phyloP scores from a whole-genome alignment of 2,113 vertebrate genomes.

The Datnioides undecimradiatus region DNA sequence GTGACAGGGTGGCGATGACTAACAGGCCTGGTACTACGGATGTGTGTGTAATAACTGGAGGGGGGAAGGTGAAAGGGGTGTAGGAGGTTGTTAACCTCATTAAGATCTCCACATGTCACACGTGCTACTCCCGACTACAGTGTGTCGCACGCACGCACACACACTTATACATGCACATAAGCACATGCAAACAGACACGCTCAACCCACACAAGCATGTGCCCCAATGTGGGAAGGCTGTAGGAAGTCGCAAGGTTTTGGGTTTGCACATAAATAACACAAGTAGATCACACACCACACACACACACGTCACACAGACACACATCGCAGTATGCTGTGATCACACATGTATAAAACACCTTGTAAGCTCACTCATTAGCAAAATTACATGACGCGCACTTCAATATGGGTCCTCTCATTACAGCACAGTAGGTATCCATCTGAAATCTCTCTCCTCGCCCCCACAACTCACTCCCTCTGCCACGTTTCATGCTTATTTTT shows the following conservation, averaged over 20 bases:
- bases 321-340: constrained; percentile 7
- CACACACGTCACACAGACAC: constrained; percentile 3
- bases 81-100: constrained; percentile 70
- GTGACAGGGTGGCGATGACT: constrained; percentile 60
- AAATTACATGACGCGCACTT: constrained; percentile 15
- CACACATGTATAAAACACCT: constrained; percentile 54
- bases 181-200: constrained; percentile 18
- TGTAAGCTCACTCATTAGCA: constrained; percentile 45
- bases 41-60: constrained; percentile 25
- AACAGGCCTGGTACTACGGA: constrained; percentile 34
- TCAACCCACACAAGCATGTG: constrained; percentile 7
- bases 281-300: constrained; percentile 17
- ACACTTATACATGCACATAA: constrained; percentile 18
- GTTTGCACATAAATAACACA: constrained; percentile 2
- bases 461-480: neutral
- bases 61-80: constrained; percentile 48
- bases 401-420: constrained; percentile 41
- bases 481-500: neutral
- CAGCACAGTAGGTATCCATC: constrained; percentile 29
- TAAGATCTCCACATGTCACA: constrained; percentile 43
- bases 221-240: neutral
- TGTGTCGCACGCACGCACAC: constrained; percentile 1
- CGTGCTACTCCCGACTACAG: constrained; percentile 21
- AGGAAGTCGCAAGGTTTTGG: constrained; percentile 24
- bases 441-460: neutral